Conservation (phyloP, 2,888 invertebrate species). For the Lamellibrachia columna region DNA sequence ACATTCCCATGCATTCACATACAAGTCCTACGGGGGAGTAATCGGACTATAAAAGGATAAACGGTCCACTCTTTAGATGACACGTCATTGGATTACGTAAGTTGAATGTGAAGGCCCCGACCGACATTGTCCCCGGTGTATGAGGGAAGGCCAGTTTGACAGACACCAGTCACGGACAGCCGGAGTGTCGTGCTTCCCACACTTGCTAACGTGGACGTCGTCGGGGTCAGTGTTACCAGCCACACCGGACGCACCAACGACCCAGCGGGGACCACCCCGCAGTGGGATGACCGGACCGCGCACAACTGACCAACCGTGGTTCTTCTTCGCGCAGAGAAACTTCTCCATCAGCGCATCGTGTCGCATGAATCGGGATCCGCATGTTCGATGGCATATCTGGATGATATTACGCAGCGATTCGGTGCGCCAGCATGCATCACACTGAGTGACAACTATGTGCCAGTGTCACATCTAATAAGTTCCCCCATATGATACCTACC, state of each 20-base stretch:
- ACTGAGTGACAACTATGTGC: too few relatives aligned
- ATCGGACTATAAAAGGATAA: too few relatives aligned
- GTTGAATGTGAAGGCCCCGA: not conserved
- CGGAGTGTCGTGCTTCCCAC: not conserved
- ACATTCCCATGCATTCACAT: too few relatives aligned
- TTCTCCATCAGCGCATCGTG: not conserved
- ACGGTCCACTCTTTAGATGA: too few relatives aligned
- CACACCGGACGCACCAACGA: not conserved
- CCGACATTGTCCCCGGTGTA: not conserved
- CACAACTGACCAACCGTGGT: not conserved
- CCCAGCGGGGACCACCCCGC: not conserved
- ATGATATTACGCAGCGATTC: not conserved
- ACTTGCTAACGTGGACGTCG: not conserved
- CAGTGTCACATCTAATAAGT: too few relatives aligned
- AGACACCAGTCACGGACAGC: not conserved
- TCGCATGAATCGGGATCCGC: not conserved
- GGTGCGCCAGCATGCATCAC: not conserved
- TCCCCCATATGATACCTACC: too few relatives aligned
- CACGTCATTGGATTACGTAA: not conserved
- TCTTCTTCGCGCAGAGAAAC: not conserved
- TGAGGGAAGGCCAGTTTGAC: not conserved
- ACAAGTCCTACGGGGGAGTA: too few relatives aligned
- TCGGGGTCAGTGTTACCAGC: not conserved
- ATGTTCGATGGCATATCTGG: not conserved
- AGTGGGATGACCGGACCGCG: not conserved